Base-by-base conservation (phyloP, 2,888 invertebrate genomes). In the Bhutanitis thaidina region DNA sequence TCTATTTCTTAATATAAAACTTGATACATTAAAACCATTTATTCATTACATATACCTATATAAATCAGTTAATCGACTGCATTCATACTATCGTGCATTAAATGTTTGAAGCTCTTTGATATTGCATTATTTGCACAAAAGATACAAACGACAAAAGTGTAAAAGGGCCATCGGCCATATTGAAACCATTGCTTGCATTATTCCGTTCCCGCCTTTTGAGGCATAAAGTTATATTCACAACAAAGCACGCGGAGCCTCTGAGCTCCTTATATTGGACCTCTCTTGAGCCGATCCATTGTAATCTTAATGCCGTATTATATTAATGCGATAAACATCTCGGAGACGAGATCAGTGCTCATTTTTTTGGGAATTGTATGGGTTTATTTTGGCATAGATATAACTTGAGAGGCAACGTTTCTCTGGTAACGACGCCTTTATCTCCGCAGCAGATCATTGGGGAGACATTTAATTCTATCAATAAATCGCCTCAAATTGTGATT, bases 251-350 rank as follows among this genome's bases (percentile, higher is more conserved):
- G 71, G 72, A 68, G 74, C 67, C 76, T 79, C 77, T 74, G 79
- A 86, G 85, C 84, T 79, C 75, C 84, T 83, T 84, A 87, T 83
- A 86, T 87, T 88, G 87, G 83, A 77, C 83, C 82, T 83, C 80
- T 85, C 81, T 81, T 77, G 81, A 87, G 80, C 85, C 85, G 77
- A 64, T 67, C 86, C 78, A 88, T 89, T 89, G 88, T 89, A 76
- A 83, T 84, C 86, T 82, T 87, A 89, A 88, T 87, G 80, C 85
- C 69, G 78, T 85, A 87, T 87, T 86, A 88, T 86, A 88, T 87
- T 88, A 88, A 89, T 87, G 83, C 88, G 89, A 89, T 89, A 89
- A 85, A 88, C 80, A 89, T 89, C 88, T 82, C 71, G 59, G 57
- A 77, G 77, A 78, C 70, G 70, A 69, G 66, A 69, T 78, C 76